Percentiles rank a stretch among this genome's conserved stretches.
Evolutionary conservation across 2,113 vertebrate species (phyloP).

Genomic region (Tiliqua scincoides): DNA sequence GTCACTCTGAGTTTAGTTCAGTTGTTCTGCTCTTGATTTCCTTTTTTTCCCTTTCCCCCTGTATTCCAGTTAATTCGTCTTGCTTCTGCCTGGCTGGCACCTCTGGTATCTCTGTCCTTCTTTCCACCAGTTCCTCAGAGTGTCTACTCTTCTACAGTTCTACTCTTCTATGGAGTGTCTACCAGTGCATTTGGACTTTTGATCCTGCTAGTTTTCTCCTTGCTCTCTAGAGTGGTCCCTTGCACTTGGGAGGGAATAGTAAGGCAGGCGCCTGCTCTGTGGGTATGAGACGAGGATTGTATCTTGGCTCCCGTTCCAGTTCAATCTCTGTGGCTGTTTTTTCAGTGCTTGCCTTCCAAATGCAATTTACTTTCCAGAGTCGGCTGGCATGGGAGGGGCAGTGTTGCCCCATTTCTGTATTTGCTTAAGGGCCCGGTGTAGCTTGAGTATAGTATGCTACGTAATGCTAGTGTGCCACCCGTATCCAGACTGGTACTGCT

Average conservation of each 20-base stretch:
- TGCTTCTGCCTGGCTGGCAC: neutral
- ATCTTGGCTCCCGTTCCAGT: neutral
- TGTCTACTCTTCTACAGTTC: neutral
- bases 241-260: neutral
- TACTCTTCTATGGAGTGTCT: neutral
- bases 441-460: neutral
- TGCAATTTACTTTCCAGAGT: neutral
- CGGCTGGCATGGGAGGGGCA: neutral
- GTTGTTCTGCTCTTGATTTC: neutral
- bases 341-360: neutral
- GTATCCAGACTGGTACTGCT: neutral
- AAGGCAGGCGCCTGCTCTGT: neutral
- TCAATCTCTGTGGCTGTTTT: neutral
- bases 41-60: neutral
- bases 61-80: neutral
- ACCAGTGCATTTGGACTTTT: neutral
- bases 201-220: neutral
- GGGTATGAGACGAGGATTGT: neutral
- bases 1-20: neutral
- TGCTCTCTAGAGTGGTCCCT: neutral
- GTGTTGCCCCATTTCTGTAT: neutral
- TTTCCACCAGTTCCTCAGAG: neutral
- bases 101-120: neutral
- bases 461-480: neutral
- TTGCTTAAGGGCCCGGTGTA: neutral